Conservation (phyloP, 2,797 vertebrate genomes). For the Austrolebias charrua region DNA sequence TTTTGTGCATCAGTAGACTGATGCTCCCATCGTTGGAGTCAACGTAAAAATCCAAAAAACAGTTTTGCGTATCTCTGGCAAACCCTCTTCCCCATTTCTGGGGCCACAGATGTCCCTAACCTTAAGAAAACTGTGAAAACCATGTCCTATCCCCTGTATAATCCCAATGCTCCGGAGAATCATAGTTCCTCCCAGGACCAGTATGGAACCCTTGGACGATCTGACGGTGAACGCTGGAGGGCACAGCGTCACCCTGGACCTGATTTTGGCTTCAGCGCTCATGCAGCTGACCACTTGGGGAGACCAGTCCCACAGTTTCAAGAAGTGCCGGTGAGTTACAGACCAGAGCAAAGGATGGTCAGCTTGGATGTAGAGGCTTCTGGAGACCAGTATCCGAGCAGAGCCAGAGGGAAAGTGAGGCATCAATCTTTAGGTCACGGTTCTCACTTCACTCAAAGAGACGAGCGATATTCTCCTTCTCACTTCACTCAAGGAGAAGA, state of each 20-base stretch:
- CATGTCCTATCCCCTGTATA: conserved; percentile 81
- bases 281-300: conserved; percentile 27
- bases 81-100: conserved; percentile 37
- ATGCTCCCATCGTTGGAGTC: conserved; percentile 63
- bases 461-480: conserved; percentile 37
- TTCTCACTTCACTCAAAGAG: conserved; percentile 69
- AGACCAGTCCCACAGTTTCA: conserved; percentile 40
- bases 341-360: conserved; percentile 64
- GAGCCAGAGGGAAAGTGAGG: conserved; percentile 65
- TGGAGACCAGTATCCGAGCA: conserved; percentile 65
- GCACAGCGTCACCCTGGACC: conserved; percentile 1
- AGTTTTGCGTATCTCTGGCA: background rate
- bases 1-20: conserved; percentile 83
- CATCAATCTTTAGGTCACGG: conserved; percentile 69
- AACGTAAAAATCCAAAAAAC: conserved; percentile 3
- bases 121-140: conserved; percentile 75
- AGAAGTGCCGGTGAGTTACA: conserved; percentile 61
- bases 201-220: conserved; percentile 19
- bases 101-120: conserved; percentile 66
- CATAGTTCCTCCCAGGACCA: conserved; percentile 36
- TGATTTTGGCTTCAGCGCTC: conserved; percentile 58
- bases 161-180: conserved; percentile 76
- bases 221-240: conserved; percentile 29
- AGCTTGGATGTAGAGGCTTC: conserved; percentile 52
- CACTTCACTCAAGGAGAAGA: conserved; percentile 69